Conservation (phyloP, 2,113 vertebrate genomes). For the Mixornis gularis region DNA sequence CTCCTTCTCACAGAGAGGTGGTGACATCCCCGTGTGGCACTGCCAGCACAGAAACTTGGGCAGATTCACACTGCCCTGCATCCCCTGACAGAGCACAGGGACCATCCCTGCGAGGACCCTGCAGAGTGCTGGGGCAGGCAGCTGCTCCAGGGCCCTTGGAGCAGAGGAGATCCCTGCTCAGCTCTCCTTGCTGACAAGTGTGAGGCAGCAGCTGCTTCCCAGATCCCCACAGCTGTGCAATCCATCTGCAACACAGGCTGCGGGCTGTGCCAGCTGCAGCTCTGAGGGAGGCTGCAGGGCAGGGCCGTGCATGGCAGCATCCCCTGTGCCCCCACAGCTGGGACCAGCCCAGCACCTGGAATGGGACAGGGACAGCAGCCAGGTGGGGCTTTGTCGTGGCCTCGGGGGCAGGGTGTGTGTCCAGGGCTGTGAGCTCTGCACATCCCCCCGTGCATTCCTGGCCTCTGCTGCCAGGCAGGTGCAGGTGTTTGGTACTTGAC, state of each 20-base stretch:
- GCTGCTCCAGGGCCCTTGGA: not conserved
- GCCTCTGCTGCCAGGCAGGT: rapidly evolving
- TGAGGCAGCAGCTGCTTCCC: not conserved
- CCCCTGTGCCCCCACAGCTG: not conserved
- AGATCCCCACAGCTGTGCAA: conserved; percentile 2
- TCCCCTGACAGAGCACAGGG: rapidly evolving
- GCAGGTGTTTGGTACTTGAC: not conserved
- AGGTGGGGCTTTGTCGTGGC: not conserved
- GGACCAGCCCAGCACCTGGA: not conserved
- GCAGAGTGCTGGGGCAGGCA: not conserved
- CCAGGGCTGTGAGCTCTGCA: not conserved
- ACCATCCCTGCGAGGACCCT: rapidly evolving
- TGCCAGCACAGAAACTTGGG: not conserved
- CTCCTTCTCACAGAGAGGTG: not conserved
- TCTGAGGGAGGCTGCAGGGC: not conserved
- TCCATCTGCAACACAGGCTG: not conserved
- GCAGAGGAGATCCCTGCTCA: not conserved
- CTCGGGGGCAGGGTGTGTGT: not conserved
- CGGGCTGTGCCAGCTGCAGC: not conserved
- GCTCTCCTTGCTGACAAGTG: not conserved
- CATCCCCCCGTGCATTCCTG: not conserved
- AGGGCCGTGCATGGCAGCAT: not conserved
- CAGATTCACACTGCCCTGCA: rapidly evolving
- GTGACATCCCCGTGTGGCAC: not conserved
- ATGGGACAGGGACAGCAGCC: not conserved